Evolutionary conservation across 2,888 invertebrate genomes (phyloP), one percentile per base, ranked within the genome.

Genomic region (Urechis unicinctus): DNA sequence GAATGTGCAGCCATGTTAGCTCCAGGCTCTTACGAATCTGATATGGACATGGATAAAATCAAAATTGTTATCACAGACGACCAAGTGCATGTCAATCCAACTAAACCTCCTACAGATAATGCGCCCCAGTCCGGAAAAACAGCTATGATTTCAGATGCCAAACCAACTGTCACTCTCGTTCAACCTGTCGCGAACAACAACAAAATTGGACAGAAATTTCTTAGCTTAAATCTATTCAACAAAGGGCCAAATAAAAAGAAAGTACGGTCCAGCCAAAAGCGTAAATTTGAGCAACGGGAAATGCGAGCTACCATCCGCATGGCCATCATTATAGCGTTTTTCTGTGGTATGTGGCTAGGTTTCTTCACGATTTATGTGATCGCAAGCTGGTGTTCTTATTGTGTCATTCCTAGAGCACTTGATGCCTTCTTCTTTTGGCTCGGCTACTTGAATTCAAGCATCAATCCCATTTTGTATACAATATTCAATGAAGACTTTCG

Each of bases 331-430:
- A 78, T 78, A 64, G 73, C 73, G 1, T 72, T 70, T 56, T 78
- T 78, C 62, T 70, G 73, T 42, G 66, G 75, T 22, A 79, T 78
- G 61, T 78, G 78, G 78, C 68, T 78, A 56, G 78, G 78, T 21
- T 78, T 78, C 63, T 69, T 77, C n/a, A 68, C 73, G 50, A 72
- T 76, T 69, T 78, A 78, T 60, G 64, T 74, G 6, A 68, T 73
- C 24, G 61, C 73, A 36, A 71, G 73, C 45, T 68, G 73, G 50
- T 74, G 74, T 58, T 52, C 61, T 17, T 13, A 36, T 9, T 50
- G 59, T 41, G 59, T 64, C 47, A 60, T 76, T 21, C 69, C 74
- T 31, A 63, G 65, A 5, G 68, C 71, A 55, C 59, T 74, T 17
- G 69, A 72, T 50, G 70, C 74, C 6, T 67, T 73, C 44, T 70